Base-by-base conservation (phyloP, 92 coral and sea anemone species). In the Metridium senile region DNA sequence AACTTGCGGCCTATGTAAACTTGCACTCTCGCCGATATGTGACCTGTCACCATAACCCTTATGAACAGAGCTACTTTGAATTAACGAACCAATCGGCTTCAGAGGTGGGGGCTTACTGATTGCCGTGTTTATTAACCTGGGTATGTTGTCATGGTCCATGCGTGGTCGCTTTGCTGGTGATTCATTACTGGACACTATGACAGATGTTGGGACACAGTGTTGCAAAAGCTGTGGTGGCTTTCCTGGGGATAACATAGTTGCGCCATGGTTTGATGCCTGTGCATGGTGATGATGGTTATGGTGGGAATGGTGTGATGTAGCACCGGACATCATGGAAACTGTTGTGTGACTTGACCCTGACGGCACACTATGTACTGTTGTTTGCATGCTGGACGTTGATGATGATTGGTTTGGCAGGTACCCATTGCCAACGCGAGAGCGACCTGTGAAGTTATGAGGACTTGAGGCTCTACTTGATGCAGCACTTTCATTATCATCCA, bases 401-500 rank as follows among this genome's bases (percentile, higher is more conserved):
- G 51, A 51, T 3, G 77, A 25, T 74, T 74, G 88, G 39, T 85
- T 62, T 11, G 74, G 27, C 30, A 79, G 68, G 66, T 69, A 70
- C 25, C 97, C 97, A 82, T 91, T 91, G 45, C 93, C 90, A 11
- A 88, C 83, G 20, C 93, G 90, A 31, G 80, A 80, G 20, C 93
- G 89, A 52, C 79, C 76, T n/a, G 88, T 33, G 30, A 88, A 93
- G 86, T 89, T 90, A 82, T 91, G 93, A 11, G 99, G 99, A 81
- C 99, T 96, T 29, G 96, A 93, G 23, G 99, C 99, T 30, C 99
- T 79, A 57, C 99, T 96, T 17, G 99, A 96, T 62, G 99, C 99
- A 20, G 99, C 99, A 81, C 99, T 96, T 67, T 96, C 99, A 68
- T 96, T 92, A 34, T 96, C 99, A 78, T 96, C 99, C 85, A 96